Conservation (phyloP, 2,888 invertebrate species). For the Tetragonula carbonaria region DNA sequence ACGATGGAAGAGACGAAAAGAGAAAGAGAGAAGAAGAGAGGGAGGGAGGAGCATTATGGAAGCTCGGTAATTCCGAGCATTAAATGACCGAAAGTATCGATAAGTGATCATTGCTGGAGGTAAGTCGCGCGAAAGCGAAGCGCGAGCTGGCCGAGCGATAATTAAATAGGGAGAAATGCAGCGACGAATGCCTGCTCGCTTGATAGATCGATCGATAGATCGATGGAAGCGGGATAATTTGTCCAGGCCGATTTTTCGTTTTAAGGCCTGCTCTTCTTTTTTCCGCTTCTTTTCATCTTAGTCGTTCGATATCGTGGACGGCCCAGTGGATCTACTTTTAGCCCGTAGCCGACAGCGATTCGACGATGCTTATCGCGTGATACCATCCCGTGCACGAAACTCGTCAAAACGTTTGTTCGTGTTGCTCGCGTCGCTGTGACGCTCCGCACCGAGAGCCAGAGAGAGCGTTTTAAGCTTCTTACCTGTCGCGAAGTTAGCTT, state of each 20-base stretch:
- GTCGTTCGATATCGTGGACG: conserved; percentile 20
- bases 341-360: conserved; percentile 20
- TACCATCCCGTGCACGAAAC: conserved; percentile 41
- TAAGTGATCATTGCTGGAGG: conserved; percentile 16
- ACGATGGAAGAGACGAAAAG: conserved; percentile 14
- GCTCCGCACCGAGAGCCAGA: conserved; percentile 16
- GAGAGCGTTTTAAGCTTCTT: conserved; percentile 51
- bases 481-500: conserved; percentile 53
- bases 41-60: not conserved
- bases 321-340: conserved; percentile 24
- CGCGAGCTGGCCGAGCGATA: not conserved
- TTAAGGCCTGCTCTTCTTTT: not conserved
- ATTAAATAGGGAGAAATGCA: conserved; percentile 7
- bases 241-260: too few relatives aligned
- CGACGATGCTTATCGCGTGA: conserved; percentile 55
- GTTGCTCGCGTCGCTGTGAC: conserved; percentile 25
- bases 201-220: not conserved
- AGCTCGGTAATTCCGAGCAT: conserved; percentile 27
- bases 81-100: conserved; percentile 45
- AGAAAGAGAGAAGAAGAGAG: not conserved
- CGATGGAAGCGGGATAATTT: not conserved
- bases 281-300: not conserved
- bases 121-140: not conserved
- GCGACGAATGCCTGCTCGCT: not conserved
- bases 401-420: conserved; percentile 47